Evolutionary conservation across 1,140 invertebrate species (phyloP).

Genomic region (Galleria mellonella): DNA sequence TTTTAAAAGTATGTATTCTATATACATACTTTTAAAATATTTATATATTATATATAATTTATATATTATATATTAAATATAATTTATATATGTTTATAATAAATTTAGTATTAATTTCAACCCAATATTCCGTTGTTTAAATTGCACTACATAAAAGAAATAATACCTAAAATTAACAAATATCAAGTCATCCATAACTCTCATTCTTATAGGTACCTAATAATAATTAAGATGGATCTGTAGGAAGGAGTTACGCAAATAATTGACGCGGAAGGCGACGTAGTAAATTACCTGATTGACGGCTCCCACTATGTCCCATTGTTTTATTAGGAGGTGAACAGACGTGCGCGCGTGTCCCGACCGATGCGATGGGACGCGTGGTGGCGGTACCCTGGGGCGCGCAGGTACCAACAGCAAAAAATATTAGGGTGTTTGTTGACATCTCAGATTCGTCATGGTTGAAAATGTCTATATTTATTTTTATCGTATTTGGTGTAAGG

Average conservation of each 20-base stretch:
- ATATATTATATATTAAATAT: too few relatives aligned
- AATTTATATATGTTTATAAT: too few relatives aligned
- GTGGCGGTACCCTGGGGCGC: slow-evolving; percentile 7
- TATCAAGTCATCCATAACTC: too few relatives aligned
- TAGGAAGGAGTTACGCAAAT: slow-evolving; percentile 12
- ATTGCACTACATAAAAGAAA: too few relatives aligned
- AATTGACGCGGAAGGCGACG: slow-evolving; percentile 12
- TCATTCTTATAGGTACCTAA: too few relatives aligned
- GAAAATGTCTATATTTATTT: not conserved
- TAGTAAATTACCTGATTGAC: slow-evolving; percentile 20
- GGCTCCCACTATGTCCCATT: slow-evolving; percentile 17
- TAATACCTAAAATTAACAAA: too few relatives aligned
- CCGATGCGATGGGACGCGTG: slow-evolving; percentile 4
- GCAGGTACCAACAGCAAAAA: slow-evolving; percentile 40
- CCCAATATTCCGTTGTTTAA: too few relatives aligned
- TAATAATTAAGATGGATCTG: slow-evolving; percentile 1
- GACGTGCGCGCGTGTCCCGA: slow-evolving; percentile 30
- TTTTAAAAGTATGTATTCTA: too few relatives aligned
- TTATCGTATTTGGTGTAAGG: too few relatives aligned
- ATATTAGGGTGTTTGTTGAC: slow-evolving; percentile 53
- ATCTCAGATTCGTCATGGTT: slow-evolving; percentile 37
- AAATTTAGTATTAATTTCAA: too few relatives aligned
- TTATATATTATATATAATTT: too few relatives aligned
- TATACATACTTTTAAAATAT: too few relatives aligned
- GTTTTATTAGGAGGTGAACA: slow-evolving; percentile 48